These are phyloP conservation scores for Ichneumon xanthorius DNA, from an alignment of 2,888 invertebrate species.

Conservation along the genomic window DNA sequence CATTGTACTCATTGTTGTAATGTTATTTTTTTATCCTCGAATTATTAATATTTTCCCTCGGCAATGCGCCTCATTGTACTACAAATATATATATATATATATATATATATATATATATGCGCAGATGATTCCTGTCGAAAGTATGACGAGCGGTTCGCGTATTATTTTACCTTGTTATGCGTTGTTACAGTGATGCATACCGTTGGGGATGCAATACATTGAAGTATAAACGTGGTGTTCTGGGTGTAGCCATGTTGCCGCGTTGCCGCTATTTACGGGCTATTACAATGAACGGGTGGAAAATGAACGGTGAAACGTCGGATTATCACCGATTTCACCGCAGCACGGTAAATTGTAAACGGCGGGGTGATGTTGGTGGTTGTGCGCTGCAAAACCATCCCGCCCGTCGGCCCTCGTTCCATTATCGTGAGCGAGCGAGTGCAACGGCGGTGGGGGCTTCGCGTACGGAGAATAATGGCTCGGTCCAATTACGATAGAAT, in stretches of 20 bases:
- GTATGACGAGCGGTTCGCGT: constrained; percentile 28
- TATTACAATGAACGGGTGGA: constrained; percentile 55
- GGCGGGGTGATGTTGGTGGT: constrained; percentile 17
- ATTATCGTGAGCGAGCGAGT: constrained; percentile 22
- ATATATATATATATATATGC: no score
- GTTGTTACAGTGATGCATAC: background rate
- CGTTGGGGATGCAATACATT: background rate
- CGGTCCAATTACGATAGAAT: constrained; percentile 53
- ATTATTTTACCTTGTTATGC: constrained; percentile 34
- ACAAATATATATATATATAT: background rate
- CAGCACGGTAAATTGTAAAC: constrained; percentile 55
- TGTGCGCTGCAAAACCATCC: constrained; percentile 9
- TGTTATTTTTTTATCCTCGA: background rate
- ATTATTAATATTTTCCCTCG: background rate
- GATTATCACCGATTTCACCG: constrained; percentile 63
- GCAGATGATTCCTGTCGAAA: constrained; percentile 12
- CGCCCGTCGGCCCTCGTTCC: constrained; percentile 23
- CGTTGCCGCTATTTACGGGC: constrained; percentile 49
- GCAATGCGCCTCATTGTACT: background rate
- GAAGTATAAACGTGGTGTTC: background rate
- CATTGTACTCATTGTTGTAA: background rate
- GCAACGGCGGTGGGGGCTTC: constrained; percentile 10
- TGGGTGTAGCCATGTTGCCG: constrained; percentile 4
- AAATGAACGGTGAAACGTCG: constrained; percentile 63
- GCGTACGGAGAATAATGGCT: constrained; percentile 57